Evolutionary conservation across 2,888 invertebrate species (phyloP).

Genomic region (Pristionchus japonicus): DNA sequence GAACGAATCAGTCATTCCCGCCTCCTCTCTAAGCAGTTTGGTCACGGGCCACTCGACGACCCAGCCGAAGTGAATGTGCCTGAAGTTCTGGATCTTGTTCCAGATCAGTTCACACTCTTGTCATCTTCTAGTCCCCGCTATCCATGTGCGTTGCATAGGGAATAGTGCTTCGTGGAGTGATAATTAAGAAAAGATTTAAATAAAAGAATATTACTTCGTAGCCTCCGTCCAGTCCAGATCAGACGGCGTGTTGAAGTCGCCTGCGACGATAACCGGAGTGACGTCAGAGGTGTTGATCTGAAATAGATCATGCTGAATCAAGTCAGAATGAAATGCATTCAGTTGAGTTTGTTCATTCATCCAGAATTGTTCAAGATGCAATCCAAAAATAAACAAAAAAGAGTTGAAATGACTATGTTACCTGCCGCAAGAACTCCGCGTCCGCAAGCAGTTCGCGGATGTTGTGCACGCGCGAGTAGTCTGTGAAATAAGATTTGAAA

Average conservation of each 20-base stretch:
- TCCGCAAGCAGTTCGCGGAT: neutral
- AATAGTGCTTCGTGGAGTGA: neutral
- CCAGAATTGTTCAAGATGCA: too few species aligned
- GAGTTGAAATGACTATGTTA: neutral
- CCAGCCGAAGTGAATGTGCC: neutral
- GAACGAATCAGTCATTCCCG: neutral
- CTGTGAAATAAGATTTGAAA: neutral
- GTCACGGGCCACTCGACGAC: neutral
- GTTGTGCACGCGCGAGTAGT: neutral
- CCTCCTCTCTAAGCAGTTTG: neutral
- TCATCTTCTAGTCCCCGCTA: too few species aligned
- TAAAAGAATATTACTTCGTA: constrained; percentile 45
- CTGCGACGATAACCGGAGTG: constrained; percentile 56
- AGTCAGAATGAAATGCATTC: too few species aligned
- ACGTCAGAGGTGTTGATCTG: constrained; percentile 38
- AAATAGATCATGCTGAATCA: too few species aligned
- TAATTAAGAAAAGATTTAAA: too few species aligned
- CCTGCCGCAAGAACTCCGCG: neutral
- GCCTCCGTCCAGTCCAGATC: constrained; percentile 64
- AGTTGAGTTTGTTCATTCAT: too few species aligned
- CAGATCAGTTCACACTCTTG: too few species aligned
- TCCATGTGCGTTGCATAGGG: too few species aligned
- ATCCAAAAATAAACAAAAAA: too few species aligned
- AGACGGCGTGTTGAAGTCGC: constrained; percentile 65
- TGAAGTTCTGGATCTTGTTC: too few species aligned